These are phyloP conservation scores for Nyctibius bracteatus DNA, from an alignment of 2,113 vertebrate genomes.

Conservation along the genomic window DNA sequence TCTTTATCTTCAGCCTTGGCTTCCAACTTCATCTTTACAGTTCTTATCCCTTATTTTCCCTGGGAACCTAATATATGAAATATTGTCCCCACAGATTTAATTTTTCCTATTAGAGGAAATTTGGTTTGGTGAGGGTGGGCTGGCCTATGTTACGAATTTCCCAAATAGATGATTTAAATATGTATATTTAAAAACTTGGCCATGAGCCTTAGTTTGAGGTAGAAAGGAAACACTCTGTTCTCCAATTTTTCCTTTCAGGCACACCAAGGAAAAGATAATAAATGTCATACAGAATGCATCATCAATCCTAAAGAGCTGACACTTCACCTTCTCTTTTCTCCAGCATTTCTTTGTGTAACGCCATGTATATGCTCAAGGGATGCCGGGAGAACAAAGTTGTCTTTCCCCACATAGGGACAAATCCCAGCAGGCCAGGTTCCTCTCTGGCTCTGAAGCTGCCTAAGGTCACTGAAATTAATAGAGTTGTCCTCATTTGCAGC, in stretches of 20 bases:
- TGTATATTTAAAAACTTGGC: background rate
- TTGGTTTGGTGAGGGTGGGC: background rate
- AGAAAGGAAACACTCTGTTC: background rate
- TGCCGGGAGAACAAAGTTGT: background rate
- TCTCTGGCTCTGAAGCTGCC: background rate
- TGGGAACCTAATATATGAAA: background rate
- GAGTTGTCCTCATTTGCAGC: background rate
- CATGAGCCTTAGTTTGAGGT: background rate
- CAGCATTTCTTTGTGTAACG: background rate
- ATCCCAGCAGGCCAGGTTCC: background rate
- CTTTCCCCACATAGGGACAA: background rate
- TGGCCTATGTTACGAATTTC: background rate
- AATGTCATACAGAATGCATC: background rate
- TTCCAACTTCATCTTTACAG: conserved; percentile 1
- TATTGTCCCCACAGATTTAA: background rate
- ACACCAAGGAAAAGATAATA: background rate
- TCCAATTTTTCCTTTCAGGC: background rate
- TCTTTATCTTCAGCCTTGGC: background rate
- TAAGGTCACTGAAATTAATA: background rate
- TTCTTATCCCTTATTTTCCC: background rate
- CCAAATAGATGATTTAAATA: background rate
- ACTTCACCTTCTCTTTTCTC: background rate
- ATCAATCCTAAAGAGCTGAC: background rate
- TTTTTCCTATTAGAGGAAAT: background rate
- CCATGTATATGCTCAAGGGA: background rate